Evolutionary conservation across 2,113 vertebrate species (phyloP).

Genomic region (Pangasianodon gigas): DNA sequence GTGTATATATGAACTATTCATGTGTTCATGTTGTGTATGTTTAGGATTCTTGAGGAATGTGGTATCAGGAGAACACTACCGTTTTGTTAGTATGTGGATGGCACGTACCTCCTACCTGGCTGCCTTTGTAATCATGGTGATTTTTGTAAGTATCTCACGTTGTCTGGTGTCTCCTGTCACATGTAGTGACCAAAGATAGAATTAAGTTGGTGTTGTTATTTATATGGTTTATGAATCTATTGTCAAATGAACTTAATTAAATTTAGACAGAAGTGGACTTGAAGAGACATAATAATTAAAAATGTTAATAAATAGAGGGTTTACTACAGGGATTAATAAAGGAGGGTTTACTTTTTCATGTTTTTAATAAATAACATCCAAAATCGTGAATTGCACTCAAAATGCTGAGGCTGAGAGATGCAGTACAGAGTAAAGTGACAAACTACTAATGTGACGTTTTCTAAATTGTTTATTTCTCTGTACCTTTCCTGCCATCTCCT

Average conservation of each 20-base stretch:
- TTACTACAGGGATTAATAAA: neutral
- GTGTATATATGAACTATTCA: neutral
- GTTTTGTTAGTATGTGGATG: slow-evolving; percentile 99
- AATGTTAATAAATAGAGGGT: neutral
- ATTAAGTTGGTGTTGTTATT: neutral
- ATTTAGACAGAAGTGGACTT: neutral
- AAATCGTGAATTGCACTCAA: neutral
- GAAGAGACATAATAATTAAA: neutral
- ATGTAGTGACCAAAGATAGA: neutral
- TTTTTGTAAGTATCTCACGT: slow-evolving; percentile 83
- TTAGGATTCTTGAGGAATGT: slow-evolving; percentile 95
- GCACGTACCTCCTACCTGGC: slow-evolving; percentile 93
- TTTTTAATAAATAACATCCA: neutral
- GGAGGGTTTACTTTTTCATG: neutral
- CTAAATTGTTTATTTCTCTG: neutral
- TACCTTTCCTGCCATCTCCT: neutral
- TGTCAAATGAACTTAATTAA: neutral
- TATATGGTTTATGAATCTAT: neutral
- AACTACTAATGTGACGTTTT: neutral
- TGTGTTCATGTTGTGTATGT: neutral
- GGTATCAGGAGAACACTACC: slow-evolving; percentile 96
- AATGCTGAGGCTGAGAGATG: neutral
- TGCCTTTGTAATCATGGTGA: slow-evolving; percentile 98
- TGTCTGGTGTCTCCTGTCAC: neutral
- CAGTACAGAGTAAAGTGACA: neutral